Conservation (phyloP, 2,113 vertebrate species). For the Labeo catla region DNA sequence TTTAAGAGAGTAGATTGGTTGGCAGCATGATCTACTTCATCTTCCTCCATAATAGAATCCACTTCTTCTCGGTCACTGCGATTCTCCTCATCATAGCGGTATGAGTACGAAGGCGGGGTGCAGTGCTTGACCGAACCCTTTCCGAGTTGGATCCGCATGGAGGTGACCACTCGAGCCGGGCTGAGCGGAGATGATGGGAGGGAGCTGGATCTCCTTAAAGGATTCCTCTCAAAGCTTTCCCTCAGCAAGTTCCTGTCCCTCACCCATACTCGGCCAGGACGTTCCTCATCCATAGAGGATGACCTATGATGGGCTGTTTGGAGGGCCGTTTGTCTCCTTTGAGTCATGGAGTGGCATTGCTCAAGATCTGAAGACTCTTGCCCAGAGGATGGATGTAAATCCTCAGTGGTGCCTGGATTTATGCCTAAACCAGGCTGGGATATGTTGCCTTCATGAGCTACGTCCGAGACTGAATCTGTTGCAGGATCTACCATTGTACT, state of each 20-base stretch:
- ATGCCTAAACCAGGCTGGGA: background rate
- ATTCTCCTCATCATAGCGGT: conserved; percentile 76
- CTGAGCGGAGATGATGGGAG: conserved; percentile 83
- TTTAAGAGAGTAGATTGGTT: conserved; percentile 80
- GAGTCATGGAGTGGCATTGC: conserved; percentile 48
- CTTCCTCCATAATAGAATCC: conserved; percentile 62
- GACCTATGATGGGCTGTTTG: conserved; percentile 79
- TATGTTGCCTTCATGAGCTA: background rate
- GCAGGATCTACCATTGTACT: background rate
- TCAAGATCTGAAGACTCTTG: background rate
- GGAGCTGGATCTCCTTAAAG: conserved; percentile 88
- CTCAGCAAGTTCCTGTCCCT: conserved; percentile 75
- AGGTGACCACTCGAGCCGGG: conserved; percentile 87
- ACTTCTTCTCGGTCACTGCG: conserved; percentile 14
- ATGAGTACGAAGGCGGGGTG: conserved; percentile 84
- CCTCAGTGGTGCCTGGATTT: background rate
- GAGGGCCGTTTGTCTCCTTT: conserved; percentile 77
- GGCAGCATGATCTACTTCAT: conserved; percentile 56
- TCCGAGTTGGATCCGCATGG: conserved; percentile 86
- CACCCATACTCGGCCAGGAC: conserved; percentile 62
- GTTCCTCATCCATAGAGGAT: conserved; percentile 43
- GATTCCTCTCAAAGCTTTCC: conserved; percentile 70
- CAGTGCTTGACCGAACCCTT: conserved; percentile 80
- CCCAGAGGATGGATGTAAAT: background rate
- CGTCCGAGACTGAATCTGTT: background rate